A percentile compares a stretch with the other conserved stretches of the same genome.
phyloP scores from a whole-genome alignment of 2,797 vertebrate species.

The Tapirus indicus region DNA sequence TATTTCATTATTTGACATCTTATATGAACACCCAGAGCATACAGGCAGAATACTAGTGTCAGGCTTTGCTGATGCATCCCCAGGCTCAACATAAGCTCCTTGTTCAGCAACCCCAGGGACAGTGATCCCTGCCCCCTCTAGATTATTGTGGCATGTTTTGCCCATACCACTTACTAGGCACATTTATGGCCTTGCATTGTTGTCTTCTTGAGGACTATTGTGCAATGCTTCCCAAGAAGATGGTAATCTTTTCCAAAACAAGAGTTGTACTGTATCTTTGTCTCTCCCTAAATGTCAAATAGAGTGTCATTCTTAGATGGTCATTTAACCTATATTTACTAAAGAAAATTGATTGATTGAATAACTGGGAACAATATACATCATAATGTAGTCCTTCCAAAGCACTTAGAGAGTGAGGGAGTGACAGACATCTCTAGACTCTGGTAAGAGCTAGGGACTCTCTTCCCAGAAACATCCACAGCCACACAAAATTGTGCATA shows the following conservation, averaged over 20 bases:
- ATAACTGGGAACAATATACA: neutral
- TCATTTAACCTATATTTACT: constrained; percentile 6
- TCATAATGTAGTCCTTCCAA: neutral
- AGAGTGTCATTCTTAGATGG: neutral
- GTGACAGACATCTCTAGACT: neutral
- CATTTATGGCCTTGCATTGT: neutral
- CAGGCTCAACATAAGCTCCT: neutral
- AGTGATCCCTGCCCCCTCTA: neutral
- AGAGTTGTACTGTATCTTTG: neutral
- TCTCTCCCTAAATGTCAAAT: constrained; percentile 7
- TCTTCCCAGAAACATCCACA: neutral
- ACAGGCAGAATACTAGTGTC: neutral
- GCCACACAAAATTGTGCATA: neutral
- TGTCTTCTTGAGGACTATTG: neutral
- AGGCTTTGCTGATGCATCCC: neutral
- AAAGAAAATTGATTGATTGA: neutral
- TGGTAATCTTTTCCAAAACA: constrained; percentile 4
- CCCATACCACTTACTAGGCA: neutral
- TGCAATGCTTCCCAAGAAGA: neutral
- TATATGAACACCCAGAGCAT: neutral
- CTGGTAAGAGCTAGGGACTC: neutral
- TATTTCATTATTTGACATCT: neutral
- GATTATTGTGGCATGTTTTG: constrained; percentile 28
- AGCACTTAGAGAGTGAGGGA: neutral
- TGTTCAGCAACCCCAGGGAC: neutral